Percentiles rank a stretch among this genome's conserved stretches.
Evolutionary conservation across 2,797 vertebrate genomes (phyloP).

Genomic region (Mormyrus proboscirostris): DNA sequence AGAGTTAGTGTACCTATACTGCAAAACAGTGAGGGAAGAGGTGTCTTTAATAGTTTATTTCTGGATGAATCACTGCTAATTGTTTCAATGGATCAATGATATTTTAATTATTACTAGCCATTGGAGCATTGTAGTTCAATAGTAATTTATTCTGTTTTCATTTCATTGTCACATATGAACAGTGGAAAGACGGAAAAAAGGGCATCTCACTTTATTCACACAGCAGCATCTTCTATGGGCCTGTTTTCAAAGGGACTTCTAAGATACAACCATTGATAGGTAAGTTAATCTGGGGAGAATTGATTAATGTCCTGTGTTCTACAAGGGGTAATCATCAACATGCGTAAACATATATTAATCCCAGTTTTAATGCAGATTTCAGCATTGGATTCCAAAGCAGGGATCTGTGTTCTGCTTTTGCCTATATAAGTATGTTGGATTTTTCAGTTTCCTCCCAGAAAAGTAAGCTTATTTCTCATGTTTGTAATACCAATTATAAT

Average conservation of each 20-base stretch:
- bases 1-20: not conserved
- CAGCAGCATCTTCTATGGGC: not conserved
- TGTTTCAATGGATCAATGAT: slow-evolving; percentile 8
- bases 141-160: slow-evolving; percentile 7
- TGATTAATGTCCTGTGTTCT: not conserved
- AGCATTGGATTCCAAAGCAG: not conserved
- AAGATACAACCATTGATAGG: not conserved
- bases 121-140: not conserved
- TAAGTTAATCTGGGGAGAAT: not conserved
- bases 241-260: not conserved
- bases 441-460: not conserved
- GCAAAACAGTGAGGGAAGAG: not conserved
- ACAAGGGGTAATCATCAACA: not conserved
- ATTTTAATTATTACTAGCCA: slow-evolving; percentile 10
- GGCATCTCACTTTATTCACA: not conserved
- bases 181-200: not conserved
- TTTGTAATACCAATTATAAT: not conserved
- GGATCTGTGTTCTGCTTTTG: not conserved
- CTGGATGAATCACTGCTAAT: not conserved
- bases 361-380: not conserved
- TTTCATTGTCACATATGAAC: slow-evolving; percentile 1
- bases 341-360: not conserved
- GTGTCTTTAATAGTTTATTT: slow-evolving; percentile 3
- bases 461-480: not conserved
- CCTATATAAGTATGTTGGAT: not conserved